Conservation (phyloP, 2,797 vertebrate species). For the Pantherophis alleghaniensis region DNA sequence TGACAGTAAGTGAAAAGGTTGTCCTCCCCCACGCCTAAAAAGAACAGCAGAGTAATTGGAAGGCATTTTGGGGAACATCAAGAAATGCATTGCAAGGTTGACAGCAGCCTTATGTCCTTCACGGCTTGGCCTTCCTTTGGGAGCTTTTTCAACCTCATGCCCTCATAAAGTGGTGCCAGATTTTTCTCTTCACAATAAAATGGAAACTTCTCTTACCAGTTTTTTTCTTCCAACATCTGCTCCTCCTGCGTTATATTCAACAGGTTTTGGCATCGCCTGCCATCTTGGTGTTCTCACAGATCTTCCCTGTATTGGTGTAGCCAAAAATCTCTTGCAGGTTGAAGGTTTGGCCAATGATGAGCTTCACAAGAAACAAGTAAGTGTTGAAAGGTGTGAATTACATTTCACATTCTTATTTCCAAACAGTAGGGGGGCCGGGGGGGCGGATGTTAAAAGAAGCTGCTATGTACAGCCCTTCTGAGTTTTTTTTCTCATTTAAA, state of each 20-base stretch:
- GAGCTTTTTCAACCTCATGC: neutral
- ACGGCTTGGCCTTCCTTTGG: neutral
- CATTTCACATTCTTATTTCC: neutral
- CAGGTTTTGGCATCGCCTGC: constrained; percentile 92
- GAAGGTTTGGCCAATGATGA: constrained; percentile 80
- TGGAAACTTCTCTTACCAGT: neutral
- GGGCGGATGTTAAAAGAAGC: neutral
- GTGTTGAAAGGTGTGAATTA: constrained; percentile 7
- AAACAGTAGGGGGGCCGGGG: neutral
- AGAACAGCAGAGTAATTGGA: neutral
- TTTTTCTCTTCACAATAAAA: neutral
- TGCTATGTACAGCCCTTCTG: neutral
- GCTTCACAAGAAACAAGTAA: constrained; percentile 84
- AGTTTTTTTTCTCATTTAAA: neutral
- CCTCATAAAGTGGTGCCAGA: neutral
- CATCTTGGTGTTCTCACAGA: constrained; percentile 87
- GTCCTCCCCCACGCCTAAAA: neutral
- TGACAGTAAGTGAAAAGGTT: neutral
- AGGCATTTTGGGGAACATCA: neutral
- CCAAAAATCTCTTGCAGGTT: constrained; percentile 92
- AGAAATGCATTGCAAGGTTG: neutral
- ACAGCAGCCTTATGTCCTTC: neutral
- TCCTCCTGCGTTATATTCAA: neutral
- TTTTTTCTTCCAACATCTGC: neutral
- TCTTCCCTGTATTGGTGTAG: constrained; percentile 89